A percentile compares a stretch with the other conserved stretches of the same genome.
Conservation (phyloP, 2,113 vertebrate species). For the Malurus cyaneus region DNA sequence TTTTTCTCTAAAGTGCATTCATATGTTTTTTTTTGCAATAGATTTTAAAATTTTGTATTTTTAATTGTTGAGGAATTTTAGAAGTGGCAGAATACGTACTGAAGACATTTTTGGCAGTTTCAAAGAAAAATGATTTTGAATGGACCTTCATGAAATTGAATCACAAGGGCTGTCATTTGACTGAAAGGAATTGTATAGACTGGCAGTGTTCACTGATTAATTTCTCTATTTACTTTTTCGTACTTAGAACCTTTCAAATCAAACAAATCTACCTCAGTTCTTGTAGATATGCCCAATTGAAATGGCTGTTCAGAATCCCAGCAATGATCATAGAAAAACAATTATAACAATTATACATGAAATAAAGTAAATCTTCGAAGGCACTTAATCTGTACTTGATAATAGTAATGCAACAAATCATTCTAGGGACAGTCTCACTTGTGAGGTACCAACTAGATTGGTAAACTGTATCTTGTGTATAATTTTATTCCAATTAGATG, state of each 20-base stretch:
- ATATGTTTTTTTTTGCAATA: accelerated
- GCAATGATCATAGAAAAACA: neutral
- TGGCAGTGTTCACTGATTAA: neutral
- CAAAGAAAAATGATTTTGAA: neutral
- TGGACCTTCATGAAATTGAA: neutral
- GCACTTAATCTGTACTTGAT: neutral
- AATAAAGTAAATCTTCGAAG: neutral
- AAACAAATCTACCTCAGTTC: neutral
- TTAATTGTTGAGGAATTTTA: neutral
- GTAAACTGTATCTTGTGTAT: neutral
- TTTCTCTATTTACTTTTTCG: neutral
- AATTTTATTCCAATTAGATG: neutral
- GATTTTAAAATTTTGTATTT: neutral
- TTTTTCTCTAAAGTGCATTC: neutral
- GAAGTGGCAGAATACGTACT: neutral
- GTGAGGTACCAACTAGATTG: neutral
- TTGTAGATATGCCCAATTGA: neutral
- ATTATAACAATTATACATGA: neutral
- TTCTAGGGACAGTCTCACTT: neutral
- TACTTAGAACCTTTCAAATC: neutral
- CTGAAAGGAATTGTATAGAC: neutral
- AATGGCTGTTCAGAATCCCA: neutral
- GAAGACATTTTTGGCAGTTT: neutral
- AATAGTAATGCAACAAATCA: neutral
- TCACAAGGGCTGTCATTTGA: neutral